These are phyloP conservation scores for Allobates femoralis DNA, from an alignment of 2,797 vertebrate genomes.

Conservation along the genomic window DNA sequence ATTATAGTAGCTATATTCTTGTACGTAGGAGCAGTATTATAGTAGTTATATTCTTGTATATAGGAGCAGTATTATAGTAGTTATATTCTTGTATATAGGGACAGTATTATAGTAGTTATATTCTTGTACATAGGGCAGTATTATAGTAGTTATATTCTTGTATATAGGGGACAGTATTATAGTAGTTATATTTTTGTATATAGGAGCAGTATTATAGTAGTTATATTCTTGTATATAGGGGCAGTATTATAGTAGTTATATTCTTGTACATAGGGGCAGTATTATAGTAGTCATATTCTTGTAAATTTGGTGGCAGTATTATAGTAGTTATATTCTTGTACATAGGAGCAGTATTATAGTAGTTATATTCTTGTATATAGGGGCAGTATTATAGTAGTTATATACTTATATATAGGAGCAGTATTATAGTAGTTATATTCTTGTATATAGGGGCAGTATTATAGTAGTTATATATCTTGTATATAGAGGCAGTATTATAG, in stretches of 20 bases:
- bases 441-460: background rate
- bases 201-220: background rate
- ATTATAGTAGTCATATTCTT: too few relatives aligned
- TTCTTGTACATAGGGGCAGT: too few relatives aligned
- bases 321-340: conserved; percentile 20
- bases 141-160: conserved; percentile 5
- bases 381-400: conserved; percentile 4
- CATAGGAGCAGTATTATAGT: conserved; percentile 9
- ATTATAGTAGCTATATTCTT: too few relatives aligned
- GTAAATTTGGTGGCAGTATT: background rate
- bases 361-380: background rate
- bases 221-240: conserved; percentile 5
- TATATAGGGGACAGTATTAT: background rate
- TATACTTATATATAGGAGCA: background rate
- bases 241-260: conserved; percentile 14
- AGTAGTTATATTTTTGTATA: too few relatives aligned
- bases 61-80: too few relatives aligned
- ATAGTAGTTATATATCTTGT: background rate
- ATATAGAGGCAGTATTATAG: conserved; percentile 14
- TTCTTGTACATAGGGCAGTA: conserved; percentile 13
- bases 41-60: too few relatives aligned
- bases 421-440: conserved; percentile 3
- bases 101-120: conserved; percentile 14
- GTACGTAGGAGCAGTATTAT: too few relatives aligned
- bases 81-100: too few relatives aligned